Base-by-base conservation (phyloP, 2,113 vertebrate genomes). In the Lophius piscatorius region DNA sequence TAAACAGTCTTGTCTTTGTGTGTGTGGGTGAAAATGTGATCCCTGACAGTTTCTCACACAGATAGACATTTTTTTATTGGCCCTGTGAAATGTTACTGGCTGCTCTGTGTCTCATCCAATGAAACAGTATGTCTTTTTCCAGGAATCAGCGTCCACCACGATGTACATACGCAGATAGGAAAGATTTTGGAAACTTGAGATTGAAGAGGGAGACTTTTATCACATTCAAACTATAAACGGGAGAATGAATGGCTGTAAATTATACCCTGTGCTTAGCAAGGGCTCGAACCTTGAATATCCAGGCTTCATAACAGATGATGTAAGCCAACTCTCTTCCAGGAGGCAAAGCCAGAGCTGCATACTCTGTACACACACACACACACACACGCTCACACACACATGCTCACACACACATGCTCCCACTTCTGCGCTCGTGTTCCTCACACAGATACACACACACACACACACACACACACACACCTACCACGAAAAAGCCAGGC, bases 1-100 rank as follows among this genome's bases (percentile, higher is more conserved):
- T 64, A 70, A 74, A 84, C 75, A 83, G 78, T 62, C 61, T 66
- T 65, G 76, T 76, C 70, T 81, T 80, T 83, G 41, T 35, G 55
- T 61, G 66, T 33, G 46, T 59, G 36, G 36, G 58, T 45, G 57
- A 33, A 34, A 49, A 63, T 41, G 65, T 78, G 46, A 47, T 63
- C 47, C 28, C 29, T 80, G 47, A 45, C 68, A 51, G 59, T 56
- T 63, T 76, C 63, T 63, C 34, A 35, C 48, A 45, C 61, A 51
- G 68, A 63, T 48, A 45, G 69, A 70, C 47, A 46, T 70, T 52
- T 64, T 57, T 74, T 46, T 61, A 64, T 72, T 68, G 51, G 39
- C 51, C 29, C n/a, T 22, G 45, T 54, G 1, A 33, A 48, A 50
- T 63, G 50, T 80, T 47, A 39, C 55, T 50, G 62, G 51, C 64